Evolutionary conservation across 2,888 invertebrate genomes (phyloP), one percentile per base, ranked within the genome.

Genomic region (Mactromeris polynyma): DNA sequence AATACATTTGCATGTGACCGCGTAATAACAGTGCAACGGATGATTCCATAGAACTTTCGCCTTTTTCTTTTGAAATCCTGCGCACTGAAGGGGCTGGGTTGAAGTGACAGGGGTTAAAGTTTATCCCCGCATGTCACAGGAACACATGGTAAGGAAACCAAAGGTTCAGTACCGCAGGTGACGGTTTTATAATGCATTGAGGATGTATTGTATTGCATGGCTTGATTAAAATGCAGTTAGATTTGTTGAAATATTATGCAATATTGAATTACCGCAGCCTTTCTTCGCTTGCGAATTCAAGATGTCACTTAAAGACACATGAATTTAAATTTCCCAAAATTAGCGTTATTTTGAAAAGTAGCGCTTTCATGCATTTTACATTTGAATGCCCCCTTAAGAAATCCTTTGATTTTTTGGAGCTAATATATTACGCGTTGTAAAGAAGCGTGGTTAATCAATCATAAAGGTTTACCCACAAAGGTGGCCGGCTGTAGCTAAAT

Each of bases 161-260:
- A 58, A 54, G 54, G 81, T 58, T 79, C 73, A 64, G 81, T n/a
- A 69, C 82, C 85, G 88, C 88, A 88, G 88, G 88, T 88, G 88
- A 88, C 64, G 78, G 78, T 38, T 36, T 82, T 54, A 51, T 79
- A 81, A 82, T 88, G 88, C 88, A 85, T 82, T 81, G 42, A 78
- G 42, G 31, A 40, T 82, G 79, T 81, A 84, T 88, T 85, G 81
- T 88, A 51, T 84, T 88, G 88, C 88, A 36, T 21, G 21, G 78
- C 82, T 85, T 85, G 88, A 88, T 88, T 82, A 88, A 88, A 88
- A 88, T 88, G 88, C 85, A 88, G 85, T 88, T 85, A 80, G 80
- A 85, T 88, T 42, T 81, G 79, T 88, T 85, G 87, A 83, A 85
- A 78, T 82, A 90, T 90, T 87, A 85, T 85, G 87, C 90, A 90